These are phyloP conservation scores for Microcebus griseorufus DNA, from an alignment of 2,113 vertebrate species.

Conservation along the genomic window DNA sequence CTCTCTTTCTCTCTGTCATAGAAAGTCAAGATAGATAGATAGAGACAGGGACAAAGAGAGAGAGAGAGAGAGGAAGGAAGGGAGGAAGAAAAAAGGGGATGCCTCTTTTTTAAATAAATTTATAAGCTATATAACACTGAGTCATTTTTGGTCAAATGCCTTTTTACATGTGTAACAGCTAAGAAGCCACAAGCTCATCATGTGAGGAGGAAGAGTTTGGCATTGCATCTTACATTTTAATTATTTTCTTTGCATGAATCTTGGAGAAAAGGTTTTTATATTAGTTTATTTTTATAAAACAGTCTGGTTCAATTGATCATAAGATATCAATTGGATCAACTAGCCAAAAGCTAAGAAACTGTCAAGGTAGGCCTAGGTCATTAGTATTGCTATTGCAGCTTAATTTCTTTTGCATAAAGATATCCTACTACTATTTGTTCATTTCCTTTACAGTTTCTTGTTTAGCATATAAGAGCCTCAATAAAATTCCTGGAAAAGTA, in stretches of 20 bases:
- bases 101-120: constrained; percentile 33
- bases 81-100: neutral
- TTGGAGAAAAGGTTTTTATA: constrained; percentile 51
- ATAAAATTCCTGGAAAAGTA: neutral
- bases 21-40: neutral
- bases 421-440: constrained; percentile 1
- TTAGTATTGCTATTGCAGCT: neutral
- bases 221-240: constrained; percentile 10
- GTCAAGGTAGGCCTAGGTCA: neutral
- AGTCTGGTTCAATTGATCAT: neutral
- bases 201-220: constrained; percentile 48
- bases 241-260: constrained; percentile 50
- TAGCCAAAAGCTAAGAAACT: neutral
- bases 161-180: constrained; percentile 51
- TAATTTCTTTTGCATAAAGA: neutral
- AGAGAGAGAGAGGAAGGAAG: neutral
- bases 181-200: constrained; percentile 62
- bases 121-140: constrained; percentile 51
- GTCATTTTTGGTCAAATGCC: constrained; percentile 63
- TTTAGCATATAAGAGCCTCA: neutral
- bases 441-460: constrained; percentile 16
- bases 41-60: neutral
- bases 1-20: neutral
- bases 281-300: constrained; percentile 40
- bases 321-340: constrained; percentile 13